phyloP scores from a whole-genome alignment of 2,888 invertebrate genomes.

The Chamaedrilus cognettii region DNA sequence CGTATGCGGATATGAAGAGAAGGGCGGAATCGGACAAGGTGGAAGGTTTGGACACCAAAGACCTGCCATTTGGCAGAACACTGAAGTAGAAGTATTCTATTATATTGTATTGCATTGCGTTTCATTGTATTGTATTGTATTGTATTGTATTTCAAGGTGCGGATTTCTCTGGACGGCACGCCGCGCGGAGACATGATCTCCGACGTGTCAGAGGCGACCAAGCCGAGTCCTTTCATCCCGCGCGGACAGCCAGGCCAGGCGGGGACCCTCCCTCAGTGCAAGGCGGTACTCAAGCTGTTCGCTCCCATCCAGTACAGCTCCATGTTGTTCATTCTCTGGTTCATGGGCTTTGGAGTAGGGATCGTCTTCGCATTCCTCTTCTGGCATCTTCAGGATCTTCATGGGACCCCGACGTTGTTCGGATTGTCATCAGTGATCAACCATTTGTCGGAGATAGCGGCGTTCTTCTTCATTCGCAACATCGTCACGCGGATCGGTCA shows the following conservation, averaged over 20 bases:
- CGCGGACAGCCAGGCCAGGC: constrained; percentile 38
- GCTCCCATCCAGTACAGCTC: constrained; percentile 80
- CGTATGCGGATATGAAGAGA: no score
- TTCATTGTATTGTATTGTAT: no score
- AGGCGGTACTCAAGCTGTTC: constrained; percentile 86
- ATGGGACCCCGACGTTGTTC: constrained; percentile 95
- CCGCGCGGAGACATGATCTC: constrained; percentile 15
- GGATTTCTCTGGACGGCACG: constrained; percentile 28
- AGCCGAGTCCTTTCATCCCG: constrained; percentile 34
- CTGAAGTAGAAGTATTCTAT: no score
- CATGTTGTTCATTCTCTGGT: constrained; percentile 88
- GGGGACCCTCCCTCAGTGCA: constrained; percentile 68
- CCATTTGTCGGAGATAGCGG: constrained; percentile 97
- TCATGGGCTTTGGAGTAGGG: constrained; percentile 99
- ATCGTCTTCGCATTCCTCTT: constrained; percentile 98
- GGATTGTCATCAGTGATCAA: constrained; percentile 99
- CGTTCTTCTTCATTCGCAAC: constrained; percentile 96
- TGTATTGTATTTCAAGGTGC: constrained; percentile 27
- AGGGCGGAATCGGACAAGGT: no score
- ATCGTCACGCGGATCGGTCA: constrained; percentile 89
- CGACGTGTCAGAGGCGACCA: constrained; percentile 9
- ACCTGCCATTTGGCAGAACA: no score
- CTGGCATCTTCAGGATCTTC: constrained; percentile 89
- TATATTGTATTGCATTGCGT: no score
- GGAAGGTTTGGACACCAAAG: no score